These are phyloP conservation scores for Rhabdomys pumilio DNA, from an alignment of 2,797 vertebrate species.

Conservation along the genomic window DNA sequence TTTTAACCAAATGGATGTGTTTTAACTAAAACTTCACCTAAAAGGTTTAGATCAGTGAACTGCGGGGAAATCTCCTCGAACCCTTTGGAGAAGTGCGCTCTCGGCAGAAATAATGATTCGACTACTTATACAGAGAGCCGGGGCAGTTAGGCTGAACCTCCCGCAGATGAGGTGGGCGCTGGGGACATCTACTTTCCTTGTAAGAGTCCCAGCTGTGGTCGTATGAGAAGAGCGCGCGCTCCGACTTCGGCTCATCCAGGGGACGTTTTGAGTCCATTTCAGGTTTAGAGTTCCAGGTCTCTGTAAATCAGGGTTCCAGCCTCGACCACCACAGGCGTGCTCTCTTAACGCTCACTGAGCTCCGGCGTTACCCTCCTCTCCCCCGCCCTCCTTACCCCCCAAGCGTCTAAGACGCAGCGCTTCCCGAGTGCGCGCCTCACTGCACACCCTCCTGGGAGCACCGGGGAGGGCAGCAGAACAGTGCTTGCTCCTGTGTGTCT, in stretches of 20 bases:
- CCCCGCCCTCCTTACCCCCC: neutral
- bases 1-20: conserved; percentile 70
- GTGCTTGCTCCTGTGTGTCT: neutral
- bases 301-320: neutral
- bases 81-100: neutral
- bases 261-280: neutral
- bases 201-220: neutral
- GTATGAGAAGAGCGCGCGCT: neutral
- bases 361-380: neutral
- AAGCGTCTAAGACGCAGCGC: neutral
- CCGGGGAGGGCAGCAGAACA: neutral
- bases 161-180: neutral
- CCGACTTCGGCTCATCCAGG: neutral
- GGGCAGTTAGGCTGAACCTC: neutral
- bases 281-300: neutral
- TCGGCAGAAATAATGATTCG: neutral
- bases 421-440: neutral
- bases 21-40: conserved; percentile 66
- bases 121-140: neutral
- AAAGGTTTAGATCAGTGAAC: conserved; percentile 19
- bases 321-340: rapidly evolving
- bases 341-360: neutral
- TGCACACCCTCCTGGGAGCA: neutral
- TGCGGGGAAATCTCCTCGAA: neutral
- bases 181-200: neutral